phyloP scores from a whole-genome alignment of 2,113 vertebrate genomes.

The Toxotes jaculatrix region DNA sequence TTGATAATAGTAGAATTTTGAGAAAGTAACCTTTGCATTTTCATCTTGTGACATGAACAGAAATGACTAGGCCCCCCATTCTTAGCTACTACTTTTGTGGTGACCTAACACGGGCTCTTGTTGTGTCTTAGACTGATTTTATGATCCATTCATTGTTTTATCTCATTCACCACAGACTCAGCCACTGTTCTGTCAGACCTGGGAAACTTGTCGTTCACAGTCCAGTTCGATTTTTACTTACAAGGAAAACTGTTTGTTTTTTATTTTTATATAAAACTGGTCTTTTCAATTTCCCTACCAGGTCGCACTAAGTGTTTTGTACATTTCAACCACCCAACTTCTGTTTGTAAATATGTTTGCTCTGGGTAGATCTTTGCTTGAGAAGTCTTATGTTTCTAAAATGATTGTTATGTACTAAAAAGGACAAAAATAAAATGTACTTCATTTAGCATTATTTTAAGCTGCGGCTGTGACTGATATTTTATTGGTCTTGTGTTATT shows the following conservation, averaged over 20 bases:
- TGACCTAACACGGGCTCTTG: constrained; percentile 53
- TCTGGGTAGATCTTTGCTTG: constrained; percentile 84
- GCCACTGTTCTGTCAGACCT: constrained; percentile 55
- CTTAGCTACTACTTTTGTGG: constrained; percentile 45
- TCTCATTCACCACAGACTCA: constrained; percentile 61
- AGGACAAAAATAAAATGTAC: constrained; percentile 86
- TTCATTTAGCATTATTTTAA: constrained; percentile 86
- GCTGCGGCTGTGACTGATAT: constrained; percentile 81
- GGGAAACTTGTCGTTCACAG: constrained; percentile 56
- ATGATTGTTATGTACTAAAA: constrained; percentile 88
- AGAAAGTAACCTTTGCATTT: constrained; percentile 51
- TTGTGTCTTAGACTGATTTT: constrained; percentile 58
- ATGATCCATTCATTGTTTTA: constrained; percentile 61
- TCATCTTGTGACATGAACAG: constrained; percentile 43
- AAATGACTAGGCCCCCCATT: constrained; percentile 47
- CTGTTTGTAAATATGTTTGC: constrained; percentile 87
- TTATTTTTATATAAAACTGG: constrained; percentile 56
- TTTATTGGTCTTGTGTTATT: constrained; percentile 81
- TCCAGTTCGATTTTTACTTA: constrained; percentile 62
- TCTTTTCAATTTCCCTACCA: constrained; percentile 64
- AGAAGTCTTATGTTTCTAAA: constrained; percentile 86
- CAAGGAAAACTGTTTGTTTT: constrained; percentile 44
- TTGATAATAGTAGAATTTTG: constrained; percentile 53
- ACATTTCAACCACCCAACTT: constrained; percentile 80
- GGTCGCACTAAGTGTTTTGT: constrained; percentile 81